Base-by-base conservation (phyloP, 2,113 vertebrate genomes). In the Phodopus roborovskii region DNA sequence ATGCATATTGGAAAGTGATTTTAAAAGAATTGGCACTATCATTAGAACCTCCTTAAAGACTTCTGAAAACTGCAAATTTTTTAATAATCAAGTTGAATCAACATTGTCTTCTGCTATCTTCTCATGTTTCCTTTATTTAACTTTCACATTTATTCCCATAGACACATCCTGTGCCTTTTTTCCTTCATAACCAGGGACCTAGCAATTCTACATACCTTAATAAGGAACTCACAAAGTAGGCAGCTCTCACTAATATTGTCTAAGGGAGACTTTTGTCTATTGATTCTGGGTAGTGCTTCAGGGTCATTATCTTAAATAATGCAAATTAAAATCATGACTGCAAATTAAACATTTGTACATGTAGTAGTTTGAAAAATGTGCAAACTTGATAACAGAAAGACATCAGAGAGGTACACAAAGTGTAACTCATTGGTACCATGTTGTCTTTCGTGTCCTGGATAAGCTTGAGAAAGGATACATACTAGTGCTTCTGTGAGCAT, bases 91-190 rank as follows among this genome's bases (percentile, higher is more conserved):
- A 1, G 10, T 30, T 50, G n/a, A 73, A 70, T 66, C 28, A 79
- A 58, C 88, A 66, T 24, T 24, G 9, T 36, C 30, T 75, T 75
- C 30, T 53, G 12, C 50, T 71, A 83, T 45, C 13, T 42, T 56
- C 45, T 79, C 5, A 64, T 71, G n/a, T 17, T 30, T 33, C 36
- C 50, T 9, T 94, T 94, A 45, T 60, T 53, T 75, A 86, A 66
- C 20, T 7, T 2, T 45, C 7, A 39, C 3, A 45, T 12, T 12
- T 3, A 66, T 81, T 91, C n/a, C 68, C 1, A 58, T 16, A 33
- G 15, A 1, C 2, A 22, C 42, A 68, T 22, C 0, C 9, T 62
- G 6, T 0, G 60, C 4, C 68, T 66, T 71, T 53, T 0, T 48
- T 9, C 10, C 48, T 91, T 24, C 19, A 45, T 60, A 78, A 62